Conservation (phyloP, 2,113 vertebrate genomes). For the Calidris pygmaea region DNA sequence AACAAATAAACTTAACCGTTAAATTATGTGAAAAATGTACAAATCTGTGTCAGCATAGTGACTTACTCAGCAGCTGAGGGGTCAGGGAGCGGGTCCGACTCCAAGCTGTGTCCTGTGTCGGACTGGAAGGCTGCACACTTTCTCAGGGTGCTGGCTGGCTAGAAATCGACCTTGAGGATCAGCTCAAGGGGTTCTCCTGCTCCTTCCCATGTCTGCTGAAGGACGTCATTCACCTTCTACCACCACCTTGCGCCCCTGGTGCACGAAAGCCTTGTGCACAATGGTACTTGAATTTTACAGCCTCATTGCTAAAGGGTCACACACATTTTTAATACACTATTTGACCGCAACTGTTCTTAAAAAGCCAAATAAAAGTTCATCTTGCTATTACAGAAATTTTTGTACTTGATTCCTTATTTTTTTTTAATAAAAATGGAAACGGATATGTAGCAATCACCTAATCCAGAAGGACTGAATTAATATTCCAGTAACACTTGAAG, state of each 20-base stretch:
- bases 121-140: rapidly evolving
- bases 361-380: neutral
- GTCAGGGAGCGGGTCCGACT: neutral
- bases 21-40: neutral
- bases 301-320: neutral
- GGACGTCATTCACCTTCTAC: neutral
- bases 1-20: neutral
- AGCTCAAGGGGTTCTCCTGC: neutral
- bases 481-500: neutral
- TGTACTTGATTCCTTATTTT: neutral
- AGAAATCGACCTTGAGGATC: neutral
- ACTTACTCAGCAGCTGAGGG: neutral
- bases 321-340: neutral
- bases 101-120: neutral
- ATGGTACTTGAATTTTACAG: neutral
- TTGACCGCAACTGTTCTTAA: neutral
- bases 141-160: neutral
- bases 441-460: neutral
- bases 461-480: neutral
- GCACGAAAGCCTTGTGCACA: neutral
- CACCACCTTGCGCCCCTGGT: neutral
- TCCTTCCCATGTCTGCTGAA: neutral
- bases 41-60: neutral
- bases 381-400: neutral
- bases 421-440: neutral